Percentiles rank a stretch among this genome's conserved stretches.
phyloP scores from a whole-genome alignment of 2,113 vertebrate species.

The Neogobius melanostomus region DNA sequence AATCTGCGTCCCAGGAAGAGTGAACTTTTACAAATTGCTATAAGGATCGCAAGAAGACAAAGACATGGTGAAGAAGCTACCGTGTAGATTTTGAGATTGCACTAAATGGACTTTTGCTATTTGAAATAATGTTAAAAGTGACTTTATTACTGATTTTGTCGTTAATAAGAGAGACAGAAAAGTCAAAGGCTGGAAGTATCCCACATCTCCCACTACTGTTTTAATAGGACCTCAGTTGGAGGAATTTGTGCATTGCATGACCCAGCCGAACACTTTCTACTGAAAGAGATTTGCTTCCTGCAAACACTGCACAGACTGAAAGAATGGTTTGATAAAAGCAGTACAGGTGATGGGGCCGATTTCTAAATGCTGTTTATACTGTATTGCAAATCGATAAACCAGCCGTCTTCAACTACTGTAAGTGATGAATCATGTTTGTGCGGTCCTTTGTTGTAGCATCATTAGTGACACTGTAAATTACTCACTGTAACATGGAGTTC shows the following conservation, averaged over 20 bases:
- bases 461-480: slow-evolving; percentile 51
- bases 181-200: slow-evolving; percentile 43
- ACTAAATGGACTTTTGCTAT: slow-evolving; percentile 66
- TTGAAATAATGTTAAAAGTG: slow-evolving; percentile 27
- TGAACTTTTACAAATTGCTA: slow-evolving; percentile 27
- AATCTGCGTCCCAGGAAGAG: slow-evolving; percentile 34
- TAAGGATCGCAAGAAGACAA: slow-evolving; percentile 9
- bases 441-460: slow-evolving; percentile 49
- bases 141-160: slow-evolving; percentile 35
- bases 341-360: slow-evolving; percentile 24
- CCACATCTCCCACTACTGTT: slow-evolving; percentile 48
- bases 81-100: slow-evolving; percentile 60
- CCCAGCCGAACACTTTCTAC: slow-evolving; percentile 78
- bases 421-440: slow-evolving; percentile 33
- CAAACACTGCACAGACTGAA: slow-evolving; percentile 45
- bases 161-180: slow-evolving; percentile 60
- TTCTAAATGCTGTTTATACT: slow-evolving; percentile 45
- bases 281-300: slow-evolving; percentile 38
- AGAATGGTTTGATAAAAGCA: slow-evolving; percentile 39
- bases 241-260: slow-evolving; percentile 92
- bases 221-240: slow-evolving; percentile 61
- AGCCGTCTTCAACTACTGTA: slow-evolving; percentile 68
- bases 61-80: slow-evolving; percentile 37
- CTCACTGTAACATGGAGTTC: slow-evolving; percentile 51
- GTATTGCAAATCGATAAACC: slow-evolving; percentile 63